A percentile compares a stretch with the other conserved stretches of the same genome.
These are phyloP conservation scores for Eulemur rufifrons DNA, from an alignment of 2,113 vertebrate genomes.

Conservation along the genomic window DNA sequence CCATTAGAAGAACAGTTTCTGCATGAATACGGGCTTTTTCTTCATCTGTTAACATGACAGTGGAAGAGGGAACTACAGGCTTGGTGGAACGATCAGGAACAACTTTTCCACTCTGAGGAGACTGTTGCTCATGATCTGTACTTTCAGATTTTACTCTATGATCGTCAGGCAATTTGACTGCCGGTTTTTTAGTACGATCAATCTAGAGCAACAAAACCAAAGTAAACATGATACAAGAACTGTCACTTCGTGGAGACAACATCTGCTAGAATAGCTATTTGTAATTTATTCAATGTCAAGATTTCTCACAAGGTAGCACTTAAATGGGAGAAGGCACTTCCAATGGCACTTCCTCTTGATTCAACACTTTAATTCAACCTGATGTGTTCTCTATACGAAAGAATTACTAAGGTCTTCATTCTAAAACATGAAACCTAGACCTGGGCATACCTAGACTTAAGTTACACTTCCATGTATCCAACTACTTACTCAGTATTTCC, in stretches of 20 bases:
- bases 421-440: not conserved
- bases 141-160: conserved; percentile 81
- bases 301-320: not conserved
- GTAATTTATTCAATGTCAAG: not conserved
- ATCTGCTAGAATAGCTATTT: not conserved
- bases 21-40: conserved; percentile 88
- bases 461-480: not conserved
- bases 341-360: not conserved
- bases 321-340: not conserved
- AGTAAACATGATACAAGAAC: conserved; percentile 11
- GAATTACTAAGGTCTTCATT: not conserved
- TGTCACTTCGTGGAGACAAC: not conserved
- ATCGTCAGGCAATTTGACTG: conserved; percentile 80
- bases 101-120: conserved; percentile 82
- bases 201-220: conserved; percentile 84
- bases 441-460: not conserved
- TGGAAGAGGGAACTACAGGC: conserved; percentile 76
- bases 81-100: conserved; percentile 93
- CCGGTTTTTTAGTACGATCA: conserved; percentile 95
- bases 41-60: conserved; percentile 85
- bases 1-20: conserved; percentile 84
- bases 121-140: conserved; percentile 78
- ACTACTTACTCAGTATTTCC: not conserved
- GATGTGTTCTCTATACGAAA: not conserved
- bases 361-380: not conserved